Evolutionary conservation across 2,797 vertebrate species (phyloP).

Genomic region (Poecilia wingei): DNA sequence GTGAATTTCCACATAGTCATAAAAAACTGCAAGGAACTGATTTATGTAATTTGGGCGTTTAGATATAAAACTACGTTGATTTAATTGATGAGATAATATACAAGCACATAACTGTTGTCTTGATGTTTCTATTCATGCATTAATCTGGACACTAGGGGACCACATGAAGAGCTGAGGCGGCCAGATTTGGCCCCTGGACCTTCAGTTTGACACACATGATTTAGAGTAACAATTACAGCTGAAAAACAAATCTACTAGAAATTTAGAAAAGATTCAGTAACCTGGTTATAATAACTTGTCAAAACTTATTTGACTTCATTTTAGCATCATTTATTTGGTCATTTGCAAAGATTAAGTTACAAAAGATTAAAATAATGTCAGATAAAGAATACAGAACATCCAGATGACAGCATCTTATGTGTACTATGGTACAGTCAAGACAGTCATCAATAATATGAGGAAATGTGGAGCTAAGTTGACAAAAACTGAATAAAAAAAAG

Average conservation of each 20-base stretch:
- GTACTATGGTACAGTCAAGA: not conserved
- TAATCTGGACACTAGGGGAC: too few species aligned
- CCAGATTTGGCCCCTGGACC: too few species aligned
- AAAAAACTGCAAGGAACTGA: too few species aligned
- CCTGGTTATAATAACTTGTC: not conserved
- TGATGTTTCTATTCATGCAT: too few species aligned
- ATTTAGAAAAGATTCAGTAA: not conserved
- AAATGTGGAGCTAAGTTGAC: not conserved
- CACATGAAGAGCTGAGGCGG: too few species aligned
- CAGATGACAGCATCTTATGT: not conserved
- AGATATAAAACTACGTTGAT: too few species aligned
- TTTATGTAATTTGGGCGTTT: too few species aligned
- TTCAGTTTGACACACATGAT: too few species aligned
- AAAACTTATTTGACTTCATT: not conserved
- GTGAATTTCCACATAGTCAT: too few species aligned
- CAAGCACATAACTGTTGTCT: too few species aligned
- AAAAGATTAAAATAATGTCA: not conserved
- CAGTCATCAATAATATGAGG: not conserved
- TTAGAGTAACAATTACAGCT: not conserved
- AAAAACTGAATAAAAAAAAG: not conserved
- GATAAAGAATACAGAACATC: not conserved
- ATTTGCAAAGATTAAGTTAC: not conserved
- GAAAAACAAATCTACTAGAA: not conserved
- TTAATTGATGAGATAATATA: too few species aligned
- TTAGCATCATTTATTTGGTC: not conserved